Conservation (phyloP, 2,797 vertebrate genomes). For the Yasuhikotakia modesta region DNA sequence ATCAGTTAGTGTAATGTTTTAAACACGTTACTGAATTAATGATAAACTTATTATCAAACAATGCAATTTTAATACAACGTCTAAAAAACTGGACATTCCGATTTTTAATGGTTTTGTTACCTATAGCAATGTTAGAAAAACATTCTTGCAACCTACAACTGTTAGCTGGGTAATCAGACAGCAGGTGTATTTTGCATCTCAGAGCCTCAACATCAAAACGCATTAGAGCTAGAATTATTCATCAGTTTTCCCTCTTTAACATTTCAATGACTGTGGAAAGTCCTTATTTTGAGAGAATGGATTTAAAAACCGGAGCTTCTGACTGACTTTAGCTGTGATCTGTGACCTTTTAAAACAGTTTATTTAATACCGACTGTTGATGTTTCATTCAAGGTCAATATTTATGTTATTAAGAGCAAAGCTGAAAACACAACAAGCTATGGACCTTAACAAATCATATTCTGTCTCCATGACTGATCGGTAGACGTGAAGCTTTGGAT, state of each 20-base stretch:
- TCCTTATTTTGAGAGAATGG: conserved; percentile 23
- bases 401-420: conserved; percentile 18
- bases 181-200: conserved; percentile 57
- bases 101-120: too few species aligned
- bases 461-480: neutral
- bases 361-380: conserved; percentile 4
- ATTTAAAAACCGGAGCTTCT: conserved; percentile 1
- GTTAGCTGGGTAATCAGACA: conserved; percentile 71
- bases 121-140: too few species aligned
- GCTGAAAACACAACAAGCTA: neutral
- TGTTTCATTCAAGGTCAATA: conserved; percentile 35
- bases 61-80: too few species aligned
- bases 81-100: too few species aligned
- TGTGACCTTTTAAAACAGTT: conserved; percentile 36
- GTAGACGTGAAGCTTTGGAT: neutral
- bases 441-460: neutral
- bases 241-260: conserved; percentile 50
- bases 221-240: conserved; percentile 31
- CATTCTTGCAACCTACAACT: too few species aligned
- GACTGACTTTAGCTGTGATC: conserved; percentile 25
- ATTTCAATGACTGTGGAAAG: conserved; percentile 44
- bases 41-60: too few species aligned
- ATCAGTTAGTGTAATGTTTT: too few species aligned
- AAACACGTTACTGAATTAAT: too few species aligned
- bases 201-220: conserved; percentile 58